These are phyloP conservation scores for Myripristis murdjan DNA, from an alignment of 2,797 vertebrate species.

Conservation along the genomic window DNA sequence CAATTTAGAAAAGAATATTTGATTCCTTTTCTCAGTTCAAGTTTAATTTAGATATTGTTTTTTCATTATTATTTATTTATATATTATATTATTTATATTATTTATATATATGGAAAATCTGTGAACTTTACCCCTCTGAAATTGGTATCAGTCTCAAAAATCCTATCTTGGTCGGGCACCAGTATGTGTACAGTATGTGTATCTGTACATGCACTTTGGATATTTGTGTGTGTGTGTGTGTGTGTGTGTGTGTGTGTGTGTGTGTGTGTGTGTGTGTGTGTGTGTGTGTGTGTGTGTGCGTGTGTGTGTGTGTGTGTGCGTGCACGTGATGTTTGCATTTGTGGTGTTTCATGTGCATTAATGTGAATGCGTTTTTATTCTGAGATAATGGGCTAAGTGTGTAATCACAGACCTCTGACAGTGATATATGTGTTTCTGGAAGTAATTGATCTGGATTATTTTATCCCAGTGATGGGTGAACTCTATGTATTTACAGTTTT, in stretches of 20 bases:
- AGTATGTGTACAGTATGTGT: neutral
- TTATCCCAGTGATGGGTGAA: neutral
- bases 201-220: too few relatives aligned
- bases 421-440: too few relatives aligned
- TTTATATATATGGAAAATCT: too few relatives aligned
- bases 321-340: neutral
- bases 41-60: too few relatives aligned
- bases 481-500: slow-evolving; percentile 20
- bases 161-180: too few relatives aligned
- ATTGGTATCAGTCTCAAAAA: too few relatives aligned
- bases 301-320: neutral
- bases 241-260: neutral
- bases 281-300: neutral
- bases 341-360: neutral
- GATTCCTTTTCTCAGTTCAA: too few relatives aligned
- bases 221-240: neutral
- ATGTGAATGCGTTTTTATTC: slow-evolving; percentile 5
- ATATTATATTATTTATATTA: too few relatives aligned
- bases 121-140: too few relatives aligned
- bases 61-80: too few relatives aligned
- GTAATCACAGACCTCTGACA: slow-evolving; percentile 11
- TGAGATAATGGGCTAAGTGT: neutral
- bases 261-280: neutral
- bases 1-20: too few relatives aligned
- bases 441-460: slow-evolving; percentile 6